Evolutionary conservation across 2,888 invertebrate species (phyloP), one percentile per base, ranked within the genome.

Genomic region (Orthosia cruda): DNA sequence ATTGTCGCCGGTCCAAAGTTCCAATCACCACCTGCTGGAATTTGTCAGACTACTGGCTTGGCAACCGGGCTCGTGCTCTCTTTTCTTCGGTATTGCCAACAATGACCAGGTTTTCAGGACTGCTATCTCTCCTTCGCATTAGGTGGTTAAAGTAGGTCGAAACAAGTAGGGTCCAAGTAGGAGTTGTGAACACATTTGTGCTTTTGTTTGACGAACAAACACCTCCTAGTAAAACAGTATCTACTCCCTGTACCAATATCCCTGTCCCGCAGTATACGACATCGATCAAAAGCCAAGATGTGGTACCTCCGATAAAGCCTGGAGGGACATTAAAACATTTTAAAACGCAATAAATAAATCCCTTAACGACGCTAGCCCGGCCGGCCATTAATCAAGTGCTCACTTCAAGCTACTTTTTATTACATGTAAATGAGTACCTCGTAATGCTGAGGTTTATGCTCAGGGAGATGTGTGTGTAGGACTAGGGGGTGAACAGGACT

Each of bases 341-440:
- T 96, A 95, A 96, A 96, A 94, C 94, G 94, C 92, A 91, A 96
- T 96, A 96, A 96, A 96, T 96, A 95, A 96, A 90, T 86, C 88
- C 81, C 92, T 95, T 96, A 95, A 96, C 94, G 95, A 94, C 91
- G 88, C 16, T 85, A 90, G 92, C 93, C 89, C 92, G 94, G 91
- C 89, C 91, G 86, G 89, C 91, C 90, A 95, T 96, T 94, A 95
- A 95, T 96, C 96, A 95, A 90, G 89, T 90, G 90, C 89, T 92
- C 94, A 90, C 92, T 93, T 94, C 91, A 93, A 94, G 92, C 92
- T 92, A 93, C 92, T 91, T 94, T 96, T 96, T 96, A 96, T 95
- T 93, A 93, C 94, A 95, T 95, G 95, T 95, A 94, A 96, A 96
- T 96, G 95, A 96, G 92, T 71, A 64, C 55, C 81, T 85, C 85